Base-by-base conservation (phyloP, 2,888 invertebrate genomes). In the Mallateleia sp. region DNA sequence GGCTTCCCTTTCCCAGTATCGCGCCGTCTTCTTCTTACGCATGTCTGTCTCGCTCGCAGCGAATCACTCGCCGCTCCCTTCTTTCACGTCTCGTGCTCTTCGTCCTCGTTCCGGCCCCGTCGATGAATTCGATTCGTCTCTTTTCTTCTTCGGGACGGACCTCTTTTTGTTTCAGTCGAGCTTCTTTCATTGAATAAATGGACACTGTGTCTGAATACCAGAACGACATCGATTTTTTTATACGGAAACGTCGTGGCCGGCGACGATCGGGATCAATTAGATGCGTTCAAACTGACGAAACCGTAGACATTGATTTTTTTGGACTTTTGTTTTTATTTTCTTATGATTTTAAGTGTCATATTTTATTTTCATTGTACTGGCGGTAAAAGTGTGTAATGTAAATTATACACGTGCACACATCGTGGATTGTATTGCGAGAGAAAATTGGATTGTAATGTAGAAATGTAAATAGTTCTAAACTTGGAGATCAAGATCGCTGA, bases 101-200 rank as follows among this genome's bases (percentile, higher is more conserved):
- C 45, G 62, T 86, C 82, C 56, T 75, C 78, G 24, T 82, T 62
- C 42, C 67, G 20, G n/a, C n/a, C n/a, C n/a, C 69, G 42, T 32
- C 25, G 18, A 34, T 60, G n/a, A 56, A n/a, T 34, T 47, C 50
- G n/a, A 24, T 34, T 38, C 20, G 62, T 54, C 52, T 56, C 47
- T 24, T 72, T 71, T 56, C 47, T 32, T 18, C 66, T 14, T 20
- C 50, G 20, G 28, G 52, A 32, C 60, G 38, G 62, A 47, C 34
- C 64, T 50, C 67, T 82, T 87, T 84, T 84, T 87, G 34, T 80
- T 77, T 74, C 47, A 34, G 45, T 71, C 69, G 71, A 56, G 67
- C 71, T 80, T 84, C 80, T n/a, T 84, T 81, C 87, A 84, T 87
- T 87, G 77, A 87, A 87, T 81, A 83, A 84, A 81, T 71, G 83